A percentile compares a stretch with the other conserved stretches of the same genome.
These are phyloP conservation scores for Papilio machaon DNA, from an alignment of 1,140 invertebrate species.

Conservation along the genomic window DNA sequence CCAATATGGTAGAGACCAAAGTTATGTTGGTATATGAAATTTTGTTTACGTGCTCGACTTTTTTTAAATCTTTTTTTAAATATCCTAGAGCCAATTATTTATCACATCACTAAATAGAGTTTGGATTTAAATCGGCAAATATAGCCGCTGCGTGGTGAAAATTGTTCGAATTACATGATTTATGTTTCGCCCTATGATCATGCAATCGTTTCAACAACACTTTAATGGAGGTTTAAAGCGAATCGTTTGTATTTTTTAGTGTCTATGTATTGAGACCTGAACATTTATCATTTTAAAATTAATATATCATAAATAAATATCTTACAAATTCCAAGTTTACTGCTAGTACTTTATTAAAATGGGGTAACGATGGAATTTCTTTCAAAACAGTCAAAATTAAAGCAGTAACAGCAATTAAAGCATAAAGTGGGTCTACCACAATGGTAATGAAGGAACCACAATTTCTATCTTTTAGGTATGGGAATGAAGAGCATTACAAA, in stretches of 20 bases:
- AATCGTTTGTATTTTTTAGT: background rate
- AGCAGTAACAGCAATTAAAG: too few species aligned
- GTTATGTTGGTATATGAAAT: too few species aligned
- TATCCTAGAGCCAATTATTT: background rate
- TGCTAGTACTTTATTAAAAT: background rate
- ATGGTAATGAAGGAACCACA: too few species aligned
- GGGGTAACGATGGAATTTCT: background rate
- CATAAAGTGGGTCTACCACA: too few species aligned
- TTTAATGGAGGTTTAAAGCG: slow-evolving; percentile 23
- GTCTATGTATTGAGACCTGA: background rate
- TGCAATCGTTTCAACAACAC: slow-evolving; percentile 26
- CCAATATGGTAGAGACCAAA: too few species aligned
- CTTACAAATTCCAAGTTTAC: background rate
- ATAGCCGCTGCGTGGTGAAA: slow-evolving; percentile 34
- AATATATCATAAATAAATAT: background rate
- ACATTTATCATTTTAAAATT: background rate
- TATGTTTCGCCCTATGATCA: slow-evolving; percentile 31
- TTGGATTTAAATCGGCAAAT: slow-evolving; percentile 34
- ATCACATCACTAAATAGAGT: slow-evolving; percentile 30
- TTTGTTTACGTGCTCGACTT: too few species aligned
- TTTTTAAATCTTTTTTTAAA: too few species aligned
- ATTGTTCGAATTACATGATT: slow-evolving; percentile 40
- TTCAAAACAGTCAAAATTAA: too few species aligned
- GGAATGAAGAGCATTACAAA: background rate
- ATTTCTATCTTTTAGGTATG: background rate